Conservation (phyloP, 2,888 invertebrate genomes). For the Andrena praecox region DNA sequence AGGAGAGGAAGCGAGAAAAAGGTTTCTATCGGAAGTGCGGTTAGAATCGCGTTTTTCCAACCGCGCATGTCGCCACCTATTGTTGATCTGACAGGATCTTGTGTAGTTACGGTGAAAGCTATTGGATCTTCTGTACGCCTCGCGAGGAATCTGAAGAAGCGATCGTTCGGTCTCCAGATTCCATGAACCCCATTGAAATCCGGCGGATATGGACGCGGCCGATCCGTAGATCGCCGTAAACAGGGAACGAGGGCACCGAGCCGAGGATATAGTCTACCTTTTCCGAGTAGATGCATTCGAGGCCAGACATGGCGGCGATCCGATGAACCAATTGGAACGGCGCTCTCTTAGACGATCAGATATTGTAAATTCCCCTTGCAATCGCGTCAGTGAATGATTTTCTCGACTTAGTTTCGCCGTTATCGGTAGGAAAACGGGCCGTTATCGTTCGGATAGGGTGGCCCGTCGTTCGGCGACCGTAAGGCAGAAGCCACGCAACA, state of each 20-base stretch:
- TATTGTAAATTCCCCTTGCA: constrained; percentile 88
- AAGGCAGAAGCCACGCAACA: constrained; percentile 56
- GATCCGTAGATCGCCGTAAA: constrained; percentile 28
- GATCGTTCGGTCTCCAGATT: constrained; percentile 7
- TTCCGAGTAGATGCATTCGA: constrained; percentile 80
- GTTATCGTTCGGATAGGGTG: constrained; percentile 65
- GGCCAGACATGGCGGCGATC: constrained; percentile 89
- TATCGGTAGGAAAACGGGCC: constrained; percentile 80
- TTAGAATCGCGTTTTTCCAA: constrained; percentile 79
- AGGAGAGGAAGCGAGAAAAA: background rate
- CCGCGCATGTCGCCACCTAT: constrained; percentile 80
- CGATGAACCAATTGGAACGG: constrained; percentile 90
- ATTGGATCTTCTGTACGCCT: constrained; percentile 77
- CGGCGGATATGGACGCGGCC: constrained; percentile 8
- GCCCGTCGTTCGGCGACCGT: constrained; percentile 72
- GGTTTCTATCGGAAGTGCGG: constrained; percentile 70
- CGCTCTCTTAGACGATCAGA: constrained; percentile 85
- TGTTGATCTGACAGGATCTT: constrained; percentile 73
- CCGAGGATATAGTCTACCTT: constrained; percentile 38
- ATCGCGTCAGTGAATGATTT: constrained; percentile 89
- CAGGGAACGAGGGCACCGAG: constrained; percentile 26
- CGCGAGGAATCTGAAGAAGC: constrained; percentile 54
- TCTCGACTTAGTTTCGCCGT: constrained; percentile 88
- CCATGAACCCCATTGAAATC: constrained; percentile 37
- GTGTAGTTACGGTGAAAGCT: constrained; percentile 74